Evolutionary conservation across 1,140 invertebrate species (phyloP), one percentile per base, ranked within the genome.

Genomic region (Oreohelix idahoensis): DNA sequence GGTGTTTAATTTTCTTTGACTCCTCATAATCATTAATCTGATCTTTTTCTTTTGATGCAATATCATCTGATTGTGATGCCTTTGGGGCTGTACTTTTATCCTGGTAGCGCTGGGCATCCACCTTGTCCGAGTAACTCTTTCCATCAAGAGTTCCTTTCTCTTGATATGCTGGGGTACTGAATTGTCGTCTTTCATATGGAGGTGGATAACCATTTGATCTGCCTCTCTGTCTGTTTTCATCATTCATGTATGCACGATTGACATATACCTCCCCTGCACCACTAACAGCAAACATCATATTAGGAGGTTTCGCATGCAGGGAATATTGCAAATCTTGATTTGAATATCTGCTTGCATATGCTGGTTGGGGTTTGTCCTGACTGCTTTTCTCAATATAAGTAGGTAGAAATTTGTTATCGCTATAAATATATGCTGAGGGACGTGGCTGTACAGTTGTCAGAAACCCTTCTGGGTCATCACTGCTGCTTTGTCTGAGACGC

Each of bases 191-290:
- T n/a, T 8, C 38, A 74, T 39, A 74, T 23, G 26, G 49, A 53
- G 26, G 75, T 15, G 13, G 1, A 23, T 77, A 51, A 8, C 42
- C 32, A 32, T 77, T 53, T 51, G 4, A 11, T 51, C 42, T 1
- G 26, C 75, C 45, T 23, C 49, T 53, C n/a, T 51, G 36, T 39
- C 26, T 20, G 58, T 69, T 42, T 51, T 32, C 75, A 53, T 77
- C 75, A 77, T 51, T 29, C 1, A 38, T 35, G 20, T 70, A 45
- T 0, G 71, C 26, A 29, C 36, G 26, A 42, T 82, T 82, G 35
- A 82, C 32, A 36, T 82, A 82, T 1, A 82, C 45, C 35, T 82
- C 80, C 38, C 80, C 80, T 1, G 42, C 51, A 29, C 80, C 80
- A 70, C 80, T 82, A 11, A 74, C 71, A 74, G 71, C 71, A 66